phyloP scores from a whole-genome alignment of 2,797 vertebrate genomes.

The Oreortyx pictus region DNA sequence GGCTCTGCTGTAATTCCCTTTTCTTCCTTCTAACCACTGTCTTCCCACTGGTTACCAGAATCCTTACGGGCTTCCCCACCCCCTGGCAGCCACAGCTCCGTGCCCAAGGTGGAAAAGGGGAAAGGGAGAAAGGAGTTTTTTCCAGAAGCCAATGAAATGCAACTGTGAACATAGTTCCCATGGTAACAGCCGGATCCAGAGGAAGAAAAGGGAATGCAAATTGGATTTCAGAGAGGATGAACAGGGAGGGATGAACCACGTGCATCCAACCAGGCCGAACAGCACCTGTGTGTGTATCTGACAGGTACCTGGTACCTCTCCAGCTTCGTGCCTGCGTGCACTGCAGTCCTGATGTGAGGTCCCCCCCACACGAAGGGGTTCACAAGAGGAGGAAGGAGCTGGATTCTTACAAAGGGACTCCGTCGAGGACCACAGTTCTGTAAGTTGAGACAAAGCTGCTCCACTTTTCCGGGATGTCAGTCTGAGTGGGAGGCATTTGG shows the following conservation, averaged over 20 bases:
- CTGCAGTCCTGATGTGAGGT: background rate
- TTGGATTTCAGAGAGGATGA: slow-evolving; percentile 82
- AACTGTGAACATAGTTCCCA: slow-evolving; percentile 92
- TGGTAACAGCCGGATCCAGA: slow-evolving; percentile 91
- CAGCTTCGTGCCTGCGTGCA: background rate
- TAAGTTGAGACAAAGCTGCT: slow-evolving; percentile 7
- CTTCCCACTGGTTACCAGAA: background rate
- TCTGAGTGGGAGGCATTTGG: slow-evolving; percentile 17
- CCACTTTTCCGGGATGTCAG: background rate
- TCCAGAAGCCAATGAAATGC: slow-evolving; percentile 76
- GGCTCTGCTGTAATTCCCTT: background rate
- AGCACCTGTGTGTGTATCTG: rapidly evolving
- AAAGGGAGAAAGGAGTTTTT: slow-evolving; percentile 51
- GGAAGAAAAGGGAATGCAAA: slow-evolving; percentile 89
- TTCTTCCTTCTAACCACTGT: background rate
- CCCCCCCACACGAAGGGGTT: background rate
- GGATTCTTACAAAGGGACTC: background rate
- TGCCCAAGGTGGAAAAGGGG: background rate
- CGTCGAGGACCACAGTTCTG: background rate
- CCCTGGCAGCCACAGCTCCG: background rate
- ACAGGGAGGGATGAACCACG: background rate
- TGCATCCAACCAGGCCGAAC: background rate
- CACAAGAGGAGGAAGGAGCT: background rate
- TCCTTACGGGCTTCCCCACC: background rate
- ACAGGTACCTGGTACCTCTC: background rate